These are phyloP conservation scores for Drosophila tripunctata DNA, from an alignment of 2,888 invertebrate genomes.

Conservation along the genomic window DNA sequence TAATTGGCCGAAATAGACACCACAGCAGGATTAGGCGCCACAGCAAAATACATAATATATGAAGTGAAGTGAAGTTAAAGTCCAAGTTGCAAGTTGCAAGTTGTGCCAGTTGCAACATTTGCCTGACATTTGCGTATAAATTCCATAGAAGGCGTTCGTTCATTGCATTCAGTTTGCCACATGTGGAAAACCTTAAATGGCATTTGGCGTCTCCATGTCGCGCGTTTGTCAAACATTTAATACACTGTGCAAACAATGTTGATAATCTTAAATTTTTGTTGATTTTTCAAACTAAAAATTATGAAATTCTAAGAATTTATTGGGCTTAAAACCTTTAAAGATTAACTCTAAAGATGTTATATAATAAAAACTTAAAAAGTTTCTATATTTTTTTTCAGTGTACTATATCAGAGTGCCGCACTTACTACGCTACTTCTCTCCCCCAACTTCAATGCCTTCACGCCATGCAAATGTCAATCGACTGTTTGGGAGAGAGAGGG, in stretches of 20 bases:
- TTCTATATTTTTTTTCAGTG: background rate
- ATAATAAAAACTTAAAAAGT: background rate
- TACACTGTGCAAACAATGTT: background rate
- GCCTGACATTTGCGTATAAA: constrained; percentile 67
- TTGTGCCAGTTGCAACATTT: constrained; percentile 63
- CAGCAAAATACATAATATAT: too few species aligned
- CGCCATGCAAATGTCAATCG: constrained; percentile 49
- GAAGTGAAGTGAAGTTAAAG: constrained; percentile 6
- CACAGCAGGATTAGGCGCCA: constrained; percentile 60
- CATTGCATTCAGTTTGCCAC: constrained; percentile 35
- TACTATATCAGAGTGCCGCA: constrained; percentile 12
- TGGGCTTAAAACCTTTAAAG: too few species aligned
- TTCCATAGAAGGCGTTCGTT: constrained; percentile 54
- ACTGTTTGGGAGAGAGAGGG: background rate
- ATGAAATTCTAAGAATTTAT: too few species aligned
- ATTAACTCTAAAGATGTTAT: too few species aligned
- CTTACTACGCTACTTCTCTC: background rate
- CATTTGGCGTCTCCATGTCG: constrained; percentile 52
- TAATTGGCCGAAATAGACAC: constrained; percentile 79
- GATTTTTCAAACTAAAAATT: too few species aligned
- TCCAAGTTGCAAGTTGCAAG: constrained; percentile 40
- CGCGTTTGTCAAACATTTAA: constrained; percentile 41
- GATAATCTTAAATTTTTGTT: too few species aligned
- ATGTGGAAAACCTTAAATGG: constrained; percentile 58
- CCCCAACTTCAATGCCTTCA: background rate